Evolutionary conservation across 2,888 invertebrate genomes (phyloP).

Genomic region (Drosophila suboccidentalis): DNA sequence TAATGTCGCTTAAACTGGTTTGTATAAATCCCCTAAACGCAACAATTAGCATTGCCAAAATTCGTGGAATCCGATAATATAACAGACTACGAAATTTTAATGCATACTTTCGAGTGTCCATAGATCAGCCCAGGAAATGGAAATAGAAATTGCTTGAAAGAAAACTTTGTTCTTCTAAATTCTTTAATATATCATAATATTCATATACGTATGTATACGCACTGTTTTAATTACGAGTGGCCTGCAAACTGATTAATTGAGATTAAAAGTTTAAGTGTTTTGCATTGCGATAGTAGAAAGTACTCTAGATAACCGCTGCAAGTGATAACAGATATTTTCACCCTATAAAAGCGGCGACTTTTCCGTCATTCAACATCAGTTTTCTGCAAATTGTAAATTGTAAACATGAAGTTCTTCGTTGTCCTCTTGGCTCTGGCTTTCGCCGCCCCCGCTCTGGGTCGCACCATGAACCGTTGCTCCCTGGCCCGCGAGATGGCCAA

Average conservation of each 20-base stretch:
- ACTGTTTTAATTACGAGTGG: neutral
- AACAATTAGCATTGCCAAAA: neutral
- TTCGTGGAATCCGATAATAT: neutral
- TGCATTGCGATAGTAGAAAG: constrained; percentile 5
- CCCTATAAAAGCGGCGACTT: constrained; percentile 20
- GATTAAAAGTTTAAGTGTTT: constrained; percentile 5
- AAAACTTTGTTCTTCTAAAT: neutral
- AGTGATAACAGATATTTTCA: constrained; percentile 2
- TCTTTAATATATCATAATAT: neutral
- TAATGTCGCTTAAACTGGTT: neutral
- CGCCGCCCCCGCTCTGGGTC: constrained; percentile 53
- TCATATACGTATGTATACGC: neutral
- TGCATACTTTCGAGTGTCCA: constrained; percentile 9
- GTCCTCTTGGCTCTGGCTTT: constrained; percentile 45
- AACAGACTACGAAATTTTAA: neutral
- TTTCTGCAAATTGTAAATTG: constrained; percentile 22
- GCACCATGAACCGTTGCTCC: constrained; percentile 63
- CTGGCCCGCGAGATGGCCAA: constrained; percentile 69
- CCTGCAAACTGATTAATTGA: constrained; percentile 6
- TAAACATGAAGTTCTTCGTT: constrained; percentile 44
- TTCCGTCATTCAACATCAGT: constrained; percentile 19
- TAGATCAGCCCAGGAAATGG: neutral
- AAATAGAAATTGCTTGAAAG: neutral
- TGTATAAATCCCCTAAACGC: constrained; percentile 13
- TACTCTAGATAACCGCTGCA: constrained; percentile 23